Evolutionary conservation across 1,140 invertebrate genomes (phyloP).

Genomic region (Zaprionus gabonicus): DNA sequence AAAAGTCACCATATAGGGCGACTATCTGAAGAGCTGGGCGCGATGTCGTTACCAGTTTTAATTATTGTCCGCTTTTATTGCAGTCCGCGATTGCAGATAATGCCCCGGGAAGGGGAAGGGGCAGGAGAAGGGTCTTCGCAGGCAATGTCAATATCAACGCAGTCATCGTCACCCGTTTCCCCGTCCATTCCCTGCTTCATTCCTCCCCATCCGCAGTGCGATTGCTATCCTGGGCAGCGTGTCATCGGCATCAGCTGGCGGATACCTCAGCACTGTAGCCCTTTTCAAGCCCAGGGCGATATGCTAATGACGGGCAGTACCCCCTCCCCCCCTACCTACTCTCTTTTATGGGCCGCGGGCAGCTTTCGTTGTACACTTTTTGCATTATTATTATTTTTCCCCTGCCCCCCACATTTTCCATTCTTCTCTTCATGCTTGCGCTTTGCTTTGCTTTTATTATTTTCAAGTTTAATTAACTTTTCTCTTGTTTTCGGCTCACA

Average conservation of each 20-base stretch:
- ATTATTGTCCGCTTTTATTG: slow-evolving; percentile 80
- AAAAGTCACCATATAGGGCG: slow-evolving; percentile 5
- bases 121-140: not conserved
- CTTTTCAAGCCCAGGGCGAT: slow-evolving; percentile 73
- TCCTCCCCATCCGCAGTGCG: not conserved
- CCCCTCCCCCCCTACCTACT: slow-evolving; percentile 32
- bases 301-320: slow-evolving; percentile 70
- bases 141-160: slow-evolving; percentile 64
- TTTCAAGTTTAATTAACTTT: slow-evolving; percentile 82
- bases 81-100: slow-evolving; percentile 69
- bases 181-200: not conserved
- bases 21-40: slow-evolving; percentile 38
- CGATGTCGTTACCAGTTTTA: slow-evolving; percentile 63
- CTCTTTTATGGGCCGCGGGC: slow-evolving; percentile 53
- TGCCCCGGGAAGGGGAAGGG: slow-evolving; percentile 39
- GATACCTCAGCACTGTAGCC: slow-evolving; percentile 73
- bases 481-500: slow-evolving; percentile 74
- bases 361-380: slow-evolving; percentile 64
- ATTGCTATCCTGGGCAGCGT: slow-evolving; percentile 13
- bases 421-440: slow-evolving; percentile 6
- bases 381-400: slow-evolving; percentile 75
- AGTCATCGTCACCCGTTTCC: slow-evolving; percentile 59
- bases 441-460: slow-evolving; percentile 74
- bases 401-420: slow-evolving; percentile 1
- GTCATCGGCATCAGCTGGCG: slow-evolving; percentile 74